Evolutionary conservation across 2,888 invertebrate genomes (phyloP), one percentile per base, ranked within the genome.

Genomic region (Latheticus oryzae): DNA sequence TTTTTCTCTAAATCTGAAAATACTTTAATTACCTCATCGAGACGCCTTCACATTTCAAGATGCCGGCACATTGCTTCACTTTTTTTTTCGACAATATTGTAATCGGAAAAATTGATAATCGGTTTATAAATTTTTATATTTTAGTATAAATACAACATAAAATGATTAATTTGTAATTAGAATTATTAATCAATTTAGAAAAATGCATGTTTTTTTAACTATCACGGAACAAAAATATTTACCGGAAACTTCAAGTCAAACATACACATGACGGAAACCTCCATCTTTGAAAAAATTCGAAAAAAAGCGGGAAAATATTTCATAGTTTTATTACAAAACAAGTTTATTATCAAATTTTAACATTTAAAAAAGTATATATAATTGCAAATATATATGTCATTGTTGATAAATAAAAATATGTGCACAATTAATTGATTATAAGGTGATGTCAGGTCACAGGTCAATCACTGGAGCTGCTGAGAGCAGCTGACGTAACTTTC

Each of bases 141-240:
- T n/a, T n/a, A n/a, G n/a, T n/a, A n/a, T n/a, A n/a, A n/a, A n/a
- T n/a, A 19, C 5, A 19, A 19, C 3, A 19, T 19, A 19, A 19
- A 19, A 19, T 19, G 5, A 19, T 19, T 19, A 19, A 19, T 19
- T 19, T 19, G 21, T 19, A 19, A 19, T 5, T 19, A 19, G 4
- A n/a, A n/a, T n/a, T n/a, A 9, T 12, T 19, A 50, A 50, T 37
- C 38, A 64, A 65, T 60, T 56, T 60, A 57, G 53, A 52, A 58
- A 62, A 60, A 60, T 54, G 57, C 59, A 62, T 62, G 59, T 62
- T 56, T 58, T n/a, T 55, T 35, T 30, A 40, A 42, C 53, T 47
- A 47, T 57, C 58, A 45, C 59, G 43, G 53, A 66, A 65, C 60
- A 57, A 66, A n/a, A 68, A 66, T 66, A 66, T 70, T 69, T 67